Conservation (phyloP, 1,140 invertebrate species). For the Drosophila ogumai region DNA sequence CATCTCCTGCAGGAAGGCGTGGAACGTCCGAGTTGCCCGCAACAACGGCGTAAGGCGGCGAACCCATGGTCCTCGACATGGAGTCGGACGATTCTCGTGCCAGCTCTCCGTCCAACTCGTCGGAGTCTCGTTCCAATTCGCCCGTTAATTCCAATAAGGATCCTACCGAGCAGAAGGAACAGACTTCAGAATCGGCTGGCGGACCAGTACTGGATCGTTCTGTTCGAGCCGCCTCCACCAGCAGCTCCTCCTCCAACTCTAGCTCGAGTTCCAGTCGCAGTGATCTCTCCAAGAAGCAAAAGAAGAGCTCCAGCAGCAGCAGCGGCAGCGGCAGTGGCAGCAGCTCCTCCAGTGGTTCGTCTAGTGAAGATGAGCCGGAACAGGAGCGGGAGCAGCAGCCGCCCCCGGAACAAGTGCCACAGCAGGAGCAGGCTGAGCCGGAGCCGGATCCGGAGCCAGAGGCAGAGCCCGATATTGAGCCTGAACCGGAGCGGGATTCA, state of each 20-base stretch:
- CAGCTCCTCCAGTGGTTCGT: constrained; percentile 61
- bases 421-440: not conserved
- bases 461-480: not conserved
- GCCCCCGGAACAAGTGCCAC: not conserved
- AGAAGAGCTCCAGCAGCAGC: constrained; percentile 72
- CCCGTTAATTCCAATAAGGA: constrained; percentile 30
- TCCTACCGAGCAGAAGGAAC: constrained; percentile 1
- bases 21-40: constrained; percentile 6
- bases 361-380: constrained; percentile 56
- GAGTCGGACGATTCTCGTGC: constrained; percentile 71
- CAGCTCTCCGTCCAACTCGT: constrained; percentile 63
- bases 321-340: constrained; percentile 59
- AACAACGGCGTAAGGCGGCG: constrained; percentile 16
- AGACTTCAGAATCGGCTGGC: not conserved
- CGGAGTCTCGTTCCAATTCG: constrained; percentile 64
- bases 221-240: constrained; percentile 35
- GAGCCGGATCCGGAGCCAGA: not conserved
- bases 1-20: constrained; percentile 59
- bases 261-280: constrained; percentile 71
- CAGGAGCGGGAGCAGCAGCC: not conserved
- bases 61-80: constrained; percentile 66
- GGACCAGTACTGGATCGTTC: constrained; percentile 16
- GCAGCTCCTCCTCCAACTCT: constrained; percentile 71
- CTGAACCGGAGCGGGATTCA: not conserved
- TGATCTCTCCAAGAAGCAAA: constrained; percentile 50